Conservation (phyloP, 2,113 vertebrate genomes). For the Eurypyga helias region DNA sequence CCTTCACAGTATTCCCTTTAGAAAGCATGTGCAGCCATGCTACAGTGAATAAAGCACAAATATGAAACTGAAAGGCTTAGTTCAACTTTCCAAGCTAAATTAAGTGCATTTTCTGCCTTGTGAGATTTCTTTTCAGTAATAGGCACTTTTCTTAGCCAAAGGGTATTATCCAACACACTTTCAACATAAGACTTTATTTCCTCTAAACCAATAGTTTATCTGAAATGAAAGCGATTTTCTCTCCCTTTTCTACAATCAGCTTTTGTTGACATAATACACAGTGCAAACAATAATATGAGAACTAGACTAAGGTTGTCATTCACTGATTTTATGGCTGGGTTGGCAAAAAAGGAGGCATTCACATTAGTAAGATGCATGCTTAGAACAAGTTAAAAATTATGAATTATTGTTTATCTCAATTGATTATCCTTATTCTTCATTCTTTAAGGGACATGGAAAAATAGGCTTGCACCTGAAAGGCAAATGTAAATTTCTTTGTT, state of each 20-base stretch:
- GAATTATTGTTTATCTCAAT: neutral
- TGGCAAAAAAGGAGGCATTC: neutral
- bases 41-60: neutral
- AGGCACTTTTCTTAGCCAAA: neutral
- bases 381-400: neutral
- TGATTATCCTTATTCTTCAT: neutral
- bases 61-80: slow-evolving; percentile 18
- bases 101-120: neutral
- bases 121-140: neutral
- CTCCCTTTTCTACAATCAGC: neutral
- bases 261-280: neutral
- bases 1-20: neutral
- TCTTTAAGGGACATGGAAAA: neutral
- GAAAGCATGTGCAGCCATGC: neutral
- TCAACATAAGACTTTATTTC: neutral
- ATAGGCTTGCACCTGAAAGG: neutral
- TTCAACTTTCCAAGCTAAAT: neutral
- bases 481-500: neutral
- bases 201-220: neutral
- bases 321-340: neutral
- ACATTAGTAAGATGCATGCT: neutral
- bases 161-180: neutral
- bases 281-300: neutral
- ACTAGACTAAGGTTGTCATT: neutral
- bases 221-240: neutral